Evolutionary conservation across 2,797 vertebrate genomes (phyloP).

Genomic region (Pitangus sulphuratus): DNA sequence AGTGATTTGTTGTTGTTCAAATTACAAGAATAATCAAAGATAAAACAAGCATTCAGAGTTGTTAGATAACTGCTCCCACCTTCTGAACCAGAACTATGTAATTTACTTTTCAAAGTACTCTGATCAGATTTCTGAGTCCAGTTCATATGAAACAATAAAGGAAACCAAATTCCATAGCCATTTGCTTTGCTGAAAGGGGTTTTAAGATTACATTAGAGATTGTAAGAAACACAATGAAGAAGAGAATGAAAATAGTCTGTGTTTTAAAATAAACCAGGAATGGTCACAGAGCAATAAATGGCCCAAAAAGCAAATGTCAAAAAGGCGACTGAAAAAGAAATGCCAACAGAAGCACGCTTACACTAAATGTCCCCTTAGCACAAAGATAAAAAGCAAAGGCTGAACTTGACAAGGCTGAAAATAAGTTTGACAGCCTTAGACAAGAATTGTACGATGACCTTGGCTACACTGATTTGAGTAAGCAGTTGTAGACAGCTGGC

Average conservation of each 20-base stretch:
- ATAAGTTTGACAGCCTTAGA: constrained; percentile 35
- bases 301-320: constrained; percentile 15
- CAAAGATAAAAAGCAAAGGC: constrained; percentile 12
- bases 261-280: constrained; percentile 8
- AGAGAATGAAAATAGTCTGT: background rate
- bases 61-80: background rate
- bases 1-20: background rate
- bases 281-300: constrained; percentile 1
- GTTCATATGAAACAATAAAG: background rate
- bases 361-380: background rate
- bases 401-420: constrained; percentile 46
- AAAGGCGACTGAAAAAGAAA: constrained; percentile 20
- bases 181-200: background rate
- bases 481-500: constrained; percentile 2
- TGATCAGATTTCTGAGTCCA: background rate
- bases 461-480: background rate
- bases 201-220: background rate
- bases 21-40: background rate
- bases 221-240: background rate
- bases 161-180: background rate
- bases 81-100: background rate
- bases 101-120: background rate
- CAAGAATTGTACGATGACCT: constrained; percentile 21
- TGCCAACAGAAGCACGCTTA: background rate
- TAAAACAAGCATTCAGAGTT: background rate